A percentile compares a stretch with the other conserved stretches of the same genome.
These are phyloP conservation scores for Arrhamphus sclerolepis DNA, from an alignment of 2,797 vertebrate genomes.

Conservation along the genomic window DNA sequence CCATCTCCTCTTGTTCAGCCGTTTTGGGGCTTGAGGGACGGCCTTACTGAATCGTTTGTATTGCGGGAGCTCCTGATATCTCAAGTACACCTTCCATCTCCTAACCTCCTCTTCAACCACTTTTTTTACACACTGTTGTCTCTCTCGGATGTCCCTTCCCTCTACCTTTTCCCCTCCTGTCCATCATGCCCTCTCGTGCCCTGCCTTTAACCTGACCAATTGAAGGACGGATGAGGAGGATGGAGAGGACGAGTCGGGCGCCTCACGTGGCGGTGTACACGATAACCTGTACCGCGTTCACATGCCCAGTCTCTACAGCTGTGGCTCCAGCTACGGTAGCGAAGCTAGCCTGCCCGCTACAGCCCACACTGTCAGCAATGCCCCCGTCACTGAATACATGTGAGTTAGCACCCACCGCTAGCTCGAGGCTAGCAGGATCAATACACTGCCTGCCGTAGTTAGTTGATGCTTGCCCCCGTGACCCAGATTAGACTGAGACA, in stretches of 20 bases:
- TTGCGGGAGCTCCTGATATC: conserved; percentile 42
- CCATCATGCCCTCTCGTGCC: conserved; percentile 62
- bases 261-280: conserved; percentile 81
- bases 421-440: conserved; percentile 64
- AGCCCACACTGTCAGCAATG: conserved; percentile 99
- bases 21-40: conserved; percentile 60
- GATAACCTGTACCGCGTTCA: conserved; percentile 99
- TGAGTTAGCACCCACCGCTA: conserved; percentile 83
- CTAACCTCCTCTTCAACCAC: conserved; percentile 72
- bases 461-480: conserved; percentile 57
- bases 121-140: conserved; percentile 79
- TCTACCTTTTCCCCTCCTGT: conserved; percentile 49
- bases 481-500: conserved; percentile 41
- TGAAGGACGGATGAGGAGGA: conserved; percentile 92
- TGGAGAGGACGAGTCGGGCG: conserved; percentile 91
- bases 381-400: conserved; percentile 99
- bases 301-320: conserved; percentile 99
- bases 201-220: conserved; percentile 59
- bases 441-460: conserved; percentile 63
- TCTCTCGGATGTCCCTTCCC: conserved; percentile 72
- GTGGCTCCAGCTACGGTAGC: conserved; percentile 98
- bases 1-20: conserved; percentile 54
- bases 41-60: conserved; percentile 44
- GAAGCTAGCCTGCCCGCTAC: conserved; percentile 98
- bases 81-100: conserved; percentile 48